Percentiles rank a stretch among this genome's conserved stretches.
phyloP scores from a whole-genome alignment of 2,113 vertebrate species.

The Boleophthalmus pectinirostris region DNA sequence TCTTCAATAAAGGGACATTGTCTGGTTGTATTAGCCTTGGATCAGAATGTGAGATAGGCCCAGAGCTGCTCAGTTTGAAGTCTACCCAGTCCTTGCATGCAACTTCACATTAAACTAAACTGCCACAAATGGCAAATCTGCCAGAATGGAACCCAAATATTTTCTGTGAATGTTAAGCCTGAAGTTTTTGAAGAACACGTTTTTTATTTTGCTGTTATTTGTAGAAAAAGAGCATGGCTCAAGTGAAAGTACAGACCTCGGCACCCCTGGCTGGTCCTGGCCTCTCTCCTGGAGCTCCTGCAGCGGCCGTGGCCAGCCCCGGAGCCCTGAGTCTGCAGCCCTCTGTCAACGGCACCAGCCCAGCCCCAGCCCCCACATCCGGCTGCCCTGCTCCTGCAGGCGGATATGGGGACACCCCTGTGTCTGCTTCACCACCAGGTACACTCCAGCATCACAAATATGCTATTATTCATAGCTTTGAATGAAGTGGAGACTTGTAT shows the following conservation, averaged over 20 bases:
- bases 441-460: not conserved
- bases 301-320: constrained; percentile 80
- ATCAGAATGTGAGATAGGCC: constrained; percentile 67
- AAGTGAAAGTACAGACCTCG: constrained; percentile 92
- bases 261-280: constrained; percentile 83
- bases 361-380: constrained; percentile 79
- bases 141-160: not conserved
- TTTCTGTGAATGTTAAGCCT: not conserved
- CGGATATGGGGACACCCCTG: constrained; percentile 79
- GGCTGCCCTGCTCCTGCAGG: constrained; percentile 81
- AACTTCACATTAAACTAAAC: constrained; percentile 28
- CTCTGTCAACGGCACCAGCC: constrained; percentile 86
- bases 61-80: constrained; percentile 46
- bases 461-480: not conserved
- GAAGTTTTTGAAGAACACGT: not conserved
- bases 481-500: not conserved
- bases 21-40: constrained; percentile 58
- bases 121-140: constrained; percentile 4
- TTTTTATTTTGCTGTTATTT: constrained; percentile 23
- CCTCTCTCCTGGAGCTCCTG: constrained; percentile 80
- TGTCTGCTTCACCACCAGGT: constrained; percentile 81
- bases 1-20: constrained; percentile 71
- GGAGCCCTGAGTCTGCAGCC: constrained; percentile 84
- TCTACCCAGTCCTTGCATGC: constrained; percentile 29
- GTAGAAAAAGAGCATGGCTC: constrained; percentile 88